Evolutionary conservation across 2,888 invertebrate species (phyloP).

Genomic region (Notodonta ziczac): DNA sequence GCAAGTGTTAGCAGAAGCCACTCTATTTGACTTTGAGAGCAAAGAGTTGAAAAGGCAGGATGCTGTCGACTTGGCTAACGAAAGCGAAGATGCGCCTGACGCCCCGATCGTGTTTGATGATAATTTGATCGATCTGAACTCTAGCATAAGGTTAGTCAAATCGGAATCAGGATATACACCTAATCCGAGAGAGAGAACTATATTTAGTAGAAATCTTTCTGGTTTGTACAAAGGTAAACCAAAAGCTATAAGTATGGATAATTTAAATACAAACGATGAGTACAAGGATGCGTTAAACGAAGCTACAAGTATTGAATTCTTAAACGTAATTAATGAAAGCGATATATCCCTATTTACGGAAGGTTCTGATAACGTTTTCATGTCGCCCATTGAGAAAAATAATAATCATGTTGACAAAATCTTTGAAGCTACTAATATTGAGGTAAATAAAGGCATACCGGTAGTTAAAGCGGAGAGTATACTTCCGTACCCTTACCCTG

Average conservation of each 20-base stretch:
- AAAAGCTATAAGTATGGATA: constrained; percentile 75
- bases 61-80: constrained; percentile 56
- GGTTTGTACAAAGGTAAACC: constrained; percentile 73
- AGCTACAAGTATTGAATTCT: constrained; percentile 72
- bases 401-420: constrained; percentile 40
- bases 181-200: constrained; percentile 51
- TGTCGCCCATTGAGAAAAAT: constrained; percentile 55
- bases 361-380: constrained; percentile 68
- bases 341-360: constrained; percentile 65
- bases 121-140: constrained; percentile 41
- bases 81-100: constrained; percentile 37
- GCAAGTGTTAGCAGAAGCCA: constrained; percentile 44
- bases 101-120: constrained; percentile 28
- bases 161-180: constrained; percentile 52
- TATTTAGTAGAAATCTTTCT: constrained; percentile 60
- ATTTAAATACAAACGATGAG: constrained; percentile 56
- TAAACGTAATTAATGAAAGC: constrained; percentile 54
- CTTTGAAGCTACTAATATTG: constrained; percentile 30
- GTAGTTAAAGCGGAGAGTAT: constrained; percentile 65
- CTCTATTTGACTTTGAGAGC: constrained; percentile 49
- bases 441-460: constrained; percentile 42
- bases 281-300: constrained; percentile 67
- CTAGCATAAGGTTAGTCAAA: constrained; percentile 43
- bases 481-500: constrained; percentile 63
- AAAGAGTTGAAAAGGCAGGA: constrained; percentile 68